Evolutionary conservation across 2,113 vertebrate species (phyloP), one percentile per base, ranked within the genome.

Genomic region (Chitala chitala): DNA sequence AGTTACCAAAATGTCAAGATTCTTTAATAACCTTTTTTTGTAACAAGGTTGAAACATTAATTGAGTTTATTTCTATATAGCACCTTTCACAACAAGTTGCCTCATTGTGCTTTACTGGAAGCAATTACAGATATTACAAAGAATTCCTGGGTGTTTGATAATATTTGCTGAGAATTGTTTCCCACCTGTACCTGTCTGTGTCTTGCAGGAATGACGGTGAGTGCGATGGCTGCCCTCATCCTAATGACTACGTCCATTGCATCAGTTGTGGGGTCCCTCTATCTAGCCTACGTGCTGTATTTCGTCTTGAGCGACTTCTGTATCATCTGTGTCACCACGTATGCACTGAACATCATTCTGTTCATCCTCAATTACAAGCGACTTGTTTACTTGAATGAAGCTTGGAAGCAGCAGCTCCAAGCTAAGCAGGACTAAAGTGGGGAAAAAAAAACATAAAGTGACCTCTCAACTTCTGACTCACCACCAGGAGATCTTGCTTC

Each of bases 361-460:
- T 93, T 98, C 84, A 92, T 94, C 82, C 90, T 98, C 92, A 98
- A 99, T 92, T 98, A 98, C 92, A 98, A 98, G 93, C 95, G 96
- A 93, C 92, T 99, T 87, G 97, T 99, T 92, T 99, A 98, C 94
- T 98, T 99, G 94, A 99, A 99, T 3, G 95, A 98, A 82, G 96
- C 96, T 85, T 99, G 97, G 97, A 99, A 99, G 88, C 92, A 91
- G 88, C 93, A 98, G 78, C 93, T 99, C 77, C 93, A 92, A 85
- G 92, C 89, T 78, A 99, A 98, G 89, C 90, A 93, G 91, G 95
- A 99, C 87, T 98, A 89, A 86, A 92, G 20, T 42, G 48, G 54
- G 22, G 58, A 15, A 53, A 38, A 70, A 63, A 71, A 69, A 72
- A 80, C 82, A 81, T 82, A 74, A 86, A 75, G 31, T 83, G 86